These are phyloP conservation scores for Sarcophaga bullata DNA, from an alignment of 1,140 invertebrate genomes.

Conservation along the genomic window DNA sequence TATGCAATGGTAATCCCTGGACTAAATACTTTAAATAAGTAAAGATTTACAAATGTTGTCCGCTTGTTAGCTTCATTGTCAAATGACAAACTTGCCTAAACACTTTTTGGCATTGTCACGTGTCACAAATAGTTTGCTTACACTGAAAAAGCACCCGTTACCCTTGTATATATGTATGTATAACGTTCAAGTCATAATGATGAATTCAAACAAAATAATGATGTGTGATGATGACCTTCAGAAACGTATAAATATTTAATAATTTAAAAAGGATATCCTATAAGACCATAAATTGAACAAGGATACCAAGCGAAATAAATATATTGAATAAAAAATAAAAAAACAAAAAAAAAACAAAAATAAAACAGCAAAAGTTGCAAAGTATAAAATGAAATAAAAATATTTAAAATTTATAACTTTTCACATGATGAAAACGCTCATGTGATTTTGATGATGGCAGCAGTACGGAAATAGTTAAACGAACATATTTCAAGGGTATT, in stretches of 20 bases:
- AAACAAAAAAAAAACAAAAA: background rate
- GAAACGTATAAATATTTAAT: constrained; percentile 1
- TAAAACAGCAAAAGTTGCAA: too few species aligned
- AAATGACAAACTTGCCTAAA: too few species aligned
- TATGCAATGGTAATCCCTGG: too few species aligned
- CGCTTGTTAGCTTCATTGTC: too few species aligned
- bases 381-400: background rate
- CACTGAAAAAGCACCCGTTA: too few species aligned
- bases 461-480: background rate
- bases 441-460: background rate
- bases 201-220: background rate
- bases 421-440: background rate
- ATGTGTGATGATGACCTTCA: constrained; percentile 1
- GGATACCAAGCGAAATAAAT: background rate
- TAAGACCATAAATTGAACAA: background rate
- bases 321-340: background rate
- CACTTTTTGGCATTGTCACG: too few species aligned
- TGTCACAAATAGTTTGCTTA: too few species aligned
- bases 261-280: constrained; percentile 1
- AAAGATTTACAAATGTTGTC: too few species aligned
- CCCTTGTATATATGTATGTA: background rate
- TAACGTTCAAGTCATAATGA: background rate
- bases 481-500: background rate
- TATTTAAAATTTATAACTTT: constrained; percentile 7
- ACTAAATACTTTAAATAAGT: too few species aligned